phyloP scores from a whole-genome alignment of 23 tunicate species.

The Styela plicata region DNA sequence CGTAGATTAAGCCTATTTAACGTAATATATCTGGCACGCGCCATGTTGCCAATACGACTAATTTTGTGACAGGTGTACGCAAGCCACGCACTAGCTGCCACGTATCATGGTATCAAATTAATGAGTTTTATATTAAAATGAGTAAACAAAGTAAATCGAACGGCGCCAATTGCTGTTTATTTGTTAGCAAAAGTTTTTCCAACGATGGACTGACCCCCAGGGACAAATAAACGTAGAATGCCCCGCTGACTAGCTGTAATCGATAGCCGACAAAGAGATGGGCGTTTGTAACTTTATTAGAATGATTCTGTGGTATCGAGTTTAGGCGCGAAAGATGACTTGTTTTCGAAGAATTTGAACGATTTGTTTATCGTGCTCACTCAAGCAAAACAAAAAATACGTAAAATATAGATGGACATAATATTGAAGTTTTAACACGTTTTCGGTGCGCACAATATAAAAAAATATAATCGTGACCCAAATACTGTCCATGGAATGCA shows the following conservation, averaged over 20 bases:
- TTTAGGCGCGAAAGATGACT: no score
- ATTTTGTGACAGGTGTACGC: background rate
- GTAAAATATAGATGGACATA: no score
- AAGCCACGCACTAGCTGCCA: background rate
- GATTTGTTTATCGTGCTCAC: no score
- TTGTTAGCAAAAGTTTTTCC: background rate
- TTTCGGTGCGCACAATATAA: no score
- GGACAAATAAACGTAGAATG: background rate
- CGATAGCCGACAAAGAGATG: background rate
- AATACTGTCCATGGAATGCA: no score
- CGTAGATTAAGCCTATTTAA: no score
- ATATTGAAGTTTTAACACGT: no score
- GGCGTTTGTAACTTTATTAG: background rate
- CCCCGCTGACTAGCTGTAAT: background rate
- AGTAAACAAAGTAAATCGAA: background rate
- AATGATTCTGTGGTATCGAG: no score
- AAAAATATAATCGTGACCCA: no score
- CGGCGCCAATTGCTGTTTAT: background rate
- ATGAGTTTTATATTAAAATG: background rate
- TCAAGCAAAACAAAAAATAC: no score
- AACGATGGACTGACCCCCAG: background rate
- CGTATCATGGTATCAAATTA: background rate
- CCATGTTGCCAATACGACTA: background rate
- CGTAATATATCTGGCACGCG: background rate
- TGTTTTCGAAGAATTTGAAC: no score